These are phyloP conservation scores for Bembecia ichneumoniformis DNA, from an alignment of 2,888 invertebrate genomes.

Conservation along the genomic window DNA sequence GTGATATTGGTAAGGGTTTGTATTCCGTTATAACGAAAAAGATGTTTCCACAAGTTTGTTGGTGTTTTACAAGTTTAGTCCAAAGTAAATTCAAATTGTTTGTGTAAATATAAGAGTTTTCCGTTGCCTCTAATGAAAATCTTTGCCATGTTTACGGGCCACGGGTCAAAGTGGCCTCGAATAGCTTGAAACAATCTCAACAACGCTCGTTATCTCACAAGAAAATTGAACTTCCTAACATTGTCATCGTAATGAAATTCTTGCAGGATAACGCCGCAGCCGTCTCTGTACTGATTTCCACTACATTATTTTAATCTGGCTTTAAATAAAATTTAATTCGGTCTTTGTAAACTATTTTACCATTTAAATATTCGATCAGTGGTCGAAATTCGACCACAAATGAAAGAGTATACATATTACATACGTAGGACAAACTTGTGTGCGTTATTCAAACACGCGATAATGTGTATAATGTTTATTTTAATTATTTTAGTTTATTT, in stretches of 20 bases:
- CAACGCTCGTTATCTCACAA: constrained; percentile 52
- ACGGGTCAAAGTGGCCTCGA: constrained; percentile 59
- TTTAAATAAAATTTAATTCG: too few species aligned
- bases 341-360: too few species aligned
- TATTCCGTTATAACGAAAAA: too few species aligned
- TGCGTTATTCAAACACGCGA: too few species aligned
- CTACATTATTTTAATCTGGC: background rate
- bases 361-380: too few species aligned
- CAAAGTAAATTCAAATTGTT: constrained; percentile 20
- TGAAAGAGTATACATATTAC: too few species aligned
- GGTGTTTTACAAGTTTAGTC: background rate
- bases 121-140: constrained; percentile 53
- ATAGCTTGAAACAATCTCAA: constrained; percentile 54
- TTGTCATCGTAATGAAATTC: constrained; percentile 67
- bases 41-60: background rate
- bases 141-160: constrained; percentile 52
- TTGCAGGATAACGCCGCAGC: constrained; percentile 28
- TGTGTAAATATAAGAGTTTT: constrained; percentile 29
- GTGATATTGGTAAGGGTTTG: too few species aligned
- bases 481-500: too few species aligned
- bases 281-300: background rate
- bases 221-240: constrained; percentile 57
- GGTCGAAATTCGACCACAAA: too few species aligned
- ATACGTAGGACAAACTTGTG: too few species aligned
- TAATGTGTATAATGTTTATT: too few species aligned